Percentiles rank a stretch among this genome's conserved stretches.
Evolutionary conservation across 1,140 invertebrate genomes (phyloP).

Genomic region (Plutomurus gul): DNA sequence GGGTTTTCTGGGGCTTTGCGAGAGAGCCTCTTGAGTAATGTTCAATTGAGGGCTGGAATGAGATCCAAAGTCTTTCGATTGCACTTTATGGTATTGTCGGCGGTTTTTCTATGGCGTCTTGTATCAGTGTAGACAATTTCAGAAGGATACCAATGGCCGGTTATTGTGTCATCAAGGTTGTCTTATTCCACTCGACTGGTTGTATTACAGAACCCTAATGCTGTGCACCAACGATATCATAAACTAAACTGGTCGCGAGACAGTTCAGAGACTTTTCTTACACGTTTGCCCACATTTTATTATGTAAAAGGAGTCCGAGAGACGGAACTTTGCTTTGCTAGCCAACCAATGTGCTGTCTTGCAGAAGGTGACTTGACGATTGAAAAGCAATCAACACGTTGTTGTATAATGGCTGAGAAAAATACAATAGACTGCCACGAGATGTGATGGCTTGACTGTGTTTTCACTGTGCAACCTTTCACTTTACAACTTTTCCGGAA

Average conservation of each 20-base stretch:
- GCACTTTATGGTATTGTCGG: constrained; percentile 9
- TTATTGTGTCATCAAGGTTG: constrained; percentile 29
- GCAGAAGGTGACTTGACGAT: neutral
- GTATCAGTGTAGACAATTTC: neutral
- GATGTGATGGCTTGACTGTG: neutral
- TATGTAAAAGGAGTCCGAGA: too few relatives aligned
- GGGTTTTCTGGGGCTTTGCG: neutral
- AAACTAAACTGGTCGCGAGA: neutral
- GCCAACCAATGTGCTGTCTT: neutral
- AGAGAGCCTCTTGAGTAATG: neutral
- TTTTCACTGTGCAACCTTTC: too few relatives aligned
- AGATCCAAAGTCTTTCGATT: constrained; percentile 17
- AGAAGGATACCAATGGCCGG: neutral
- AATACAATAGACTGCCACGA: too few relatives aligned
- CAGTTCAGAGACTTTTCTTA: constrained; percentile 1
- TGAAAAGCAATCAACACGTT: constrained; percentile 23
- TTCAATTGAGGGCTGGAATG: constrained; percentile 16
- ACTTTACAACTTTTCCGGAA: too few relatives aligned
- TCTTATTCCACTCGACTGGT: neutral
- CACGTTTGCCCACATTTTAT: too few relatives aligned
- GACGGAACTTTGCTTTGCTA: too few relatives aligned
- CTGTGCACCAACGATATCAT: neutral
- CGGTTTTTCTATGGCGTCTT: neutral
- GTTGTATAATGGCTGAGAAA: constrained; percentile 3
- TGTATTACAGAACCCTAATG: neutral